These are phyloP conservation scores for Paelopatides confundens DNA, from an alignment of 53 echinoderm and acorn worm genomes.

Conservation along the genomic window DNA sequence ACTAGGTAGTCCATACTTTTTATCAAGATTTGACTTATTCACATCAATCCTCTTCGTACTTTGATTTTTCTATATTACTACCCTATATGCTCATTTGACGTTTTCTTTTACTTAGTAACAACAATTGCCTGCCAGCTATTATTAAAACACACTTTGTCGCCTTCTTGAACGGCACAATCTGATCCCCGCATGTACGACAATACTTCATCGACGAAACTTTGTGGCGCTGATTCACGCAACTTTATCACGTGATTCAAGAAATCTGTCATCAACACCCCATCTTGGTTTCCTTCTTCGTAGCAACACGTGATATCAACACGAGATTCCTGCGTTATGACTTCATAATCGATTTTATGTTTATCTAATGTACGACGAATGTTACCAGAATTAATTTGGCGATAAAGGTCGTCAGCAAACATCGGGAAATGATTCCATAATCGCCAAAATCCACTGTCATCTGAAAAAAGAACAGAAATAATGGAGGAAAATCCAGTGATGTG, in stretches of 20 bases:
- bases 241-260: slow-evolving; percentile 14
- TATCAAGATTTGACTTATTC: too few relatives aligned
- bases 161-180: slow-evolving; percentile 20
- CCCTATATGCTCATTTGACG: too few relatives aligned
- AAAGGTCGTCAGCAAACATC: too few relatives aligned
- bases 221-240: slow-evolving; percentile 7
- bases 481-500: too few relatives aligned
- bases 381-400: too few relatives aligned
- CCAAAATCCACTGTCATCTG: too few relatives aligned
- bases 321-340: neutral
- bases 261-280: slow-evolving; percentile 24
- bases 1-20: too few relatives aligned
- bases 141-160: slow-evolving; percentile 26
- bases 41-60: too few relatives aligned
- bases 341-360: slow-evolving; percentile 1
- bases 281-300: slow-evolving; percentile 20
- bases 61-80: too few relatives aligned
- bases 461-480: too few relatives aligned
- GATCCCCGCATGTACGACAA: slow-evolving; percentile 21
- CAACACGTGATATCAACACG: slow-evolving; percentile 37
- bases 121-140: slow-evolving; percentile 52
- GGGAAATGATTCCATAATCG: too few relatives aligned
- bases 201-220: slow-evolving; percentile 7
- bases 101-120: slow-evolving; percentile 10
- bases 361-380: neutral